Percentiles rank a stretch among this genome's conserved stretches.
Evolutionary conservation across 2,888 invertebrate species (phyloP).

Genomic region (Rhaphigaster nebulosa): DNA sequence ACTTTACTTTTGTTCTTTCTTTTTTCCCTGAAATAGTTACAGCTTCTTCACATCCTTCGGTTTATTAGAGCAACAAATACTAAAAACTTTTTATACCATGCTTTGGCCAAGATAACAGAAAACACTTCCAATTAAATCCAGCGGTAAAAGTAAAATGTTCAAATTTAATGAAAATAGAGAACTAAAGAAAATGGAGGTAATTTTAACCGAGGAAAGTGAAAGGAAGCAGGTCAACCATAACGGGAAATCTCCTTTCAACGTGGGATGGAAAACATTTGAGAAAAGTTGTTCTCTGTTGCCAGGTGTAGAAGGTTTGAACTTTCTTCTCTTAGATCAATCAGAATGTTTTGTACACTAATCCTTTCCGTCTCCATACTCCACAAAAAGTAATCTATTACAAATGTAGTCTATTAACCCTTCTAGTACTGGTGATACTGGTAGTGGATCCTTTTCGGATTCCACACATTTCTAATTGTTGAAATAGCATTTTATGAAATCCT

Average conservation of each 20-base stretch:
- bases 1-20: no score
- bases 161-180: conserved; percentile 3
- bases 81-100: neutral
- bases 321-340: neutral
- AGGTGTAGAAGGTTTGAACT: neutral
- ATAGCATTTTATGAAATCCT: no score
- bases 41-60: no score
- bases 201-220: neutral
- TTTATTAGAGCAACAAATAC: neutral
- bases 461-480: no score
- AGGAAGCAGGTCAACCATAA: neutral
- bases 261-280: neutral
- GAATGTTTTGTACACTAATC: neutral
- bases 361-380: neutral
- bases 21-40: neutral
- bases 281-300: neutral
- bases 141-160: neutral
- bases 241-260: neutral
- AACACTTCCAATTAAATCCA: neutral
- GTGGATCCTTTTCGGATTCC: no score
- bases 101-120: neutral
- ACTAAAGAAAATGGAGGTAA: conserved; percentile 9
- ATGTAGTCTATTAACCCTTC: no score
- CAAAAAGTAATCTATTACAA: neutral
- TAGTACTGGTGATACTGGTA: no score